phyloP scores from a whole-genome alignment of 53 echinoderm and acorn worm species.

The Antedon mediterranea region DNA sequence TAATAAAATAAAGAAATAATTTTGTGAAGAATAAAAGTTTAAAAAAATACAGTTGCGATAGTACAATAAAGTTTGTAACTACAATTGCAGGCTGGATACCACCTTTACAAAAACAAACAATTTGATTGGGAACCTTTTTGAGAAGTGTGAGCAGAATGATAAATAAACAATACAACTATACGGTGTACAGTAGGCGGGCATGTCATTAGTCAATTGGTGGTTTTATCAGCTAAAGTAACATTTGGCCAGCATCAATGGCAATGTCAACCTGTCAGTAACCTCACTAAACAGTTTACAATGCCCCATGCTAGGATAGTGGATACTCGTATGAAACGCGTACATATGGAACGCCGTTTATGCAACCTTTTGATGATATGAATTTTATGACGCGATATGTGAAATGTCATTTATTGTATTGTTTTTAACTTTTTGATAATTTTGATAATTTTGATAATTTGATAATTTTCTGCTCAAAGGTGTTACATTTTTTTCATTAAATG shows the following conservation, averaged over 20 bases:
- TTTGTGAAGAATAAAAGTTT: too few relatives aligned
- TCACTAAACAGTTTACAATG: not conserved
- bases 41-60: not conserved
- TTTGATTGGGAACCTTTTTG: not conserved
- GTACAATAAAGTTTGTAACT: not conserved
- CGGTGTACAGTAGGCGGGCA: not conserved
- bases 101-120: not conserved
- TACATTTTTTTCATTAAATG: too few relatives aligned
- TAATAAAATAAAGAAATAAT: too few relatives aligned
- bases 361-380: too few relatives aligned
- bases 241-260: not conserved
- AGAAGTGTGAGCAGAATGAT: not conserved
- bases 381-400: too few relatives aligned
- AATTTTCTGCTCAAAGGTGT: too few relatives aligned
- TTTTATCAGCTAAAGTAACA: not conserved
- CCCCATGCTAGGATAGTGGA: not conserved
- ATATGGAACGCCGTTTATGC: too few relatives aligned
- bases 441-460: too few relatives aligned
- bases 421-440: too few relatives aligned
- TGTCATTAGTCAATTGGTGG: not conserved
- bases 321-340: too few relatives aligned
- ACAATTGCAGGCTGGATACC: not conserved
- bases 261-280: not conserved
- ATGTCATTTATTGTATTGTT: too few relatives aligned
- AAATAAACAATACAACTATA: not conserved